Conservation (phyloP, 23 tunicate species). For the Styela plicata region DNA sequence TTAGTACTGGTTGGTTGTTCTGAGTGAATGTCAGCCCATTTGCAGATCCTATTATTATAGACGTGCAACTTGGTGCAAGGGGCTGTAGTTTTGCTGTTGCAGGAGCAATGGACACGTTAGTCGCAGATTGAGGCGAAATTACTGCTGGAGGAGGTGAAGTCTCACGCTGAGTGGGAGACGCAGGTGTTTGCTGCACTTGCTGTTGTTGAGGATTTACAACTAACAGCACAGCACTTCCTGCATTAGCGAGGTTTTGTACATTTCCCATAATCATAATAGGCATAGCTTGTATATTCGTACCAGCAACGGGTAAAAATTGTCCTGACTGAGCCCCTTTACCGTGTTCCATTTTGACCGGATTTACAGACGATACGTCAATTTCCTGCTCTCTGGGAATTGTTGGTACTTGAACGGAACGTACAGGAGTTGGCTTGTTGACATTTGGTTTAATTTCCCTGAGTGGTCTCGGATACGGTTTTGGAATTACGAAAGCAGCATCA, state of each 20-base stretch:
- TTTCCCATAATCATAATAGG: constrained; percentile 91
- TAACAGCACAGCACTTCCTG: constrained; percentile 71
- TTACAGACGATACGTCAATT: constrained; percentile 41
- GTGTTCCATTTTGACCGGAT: constrained; percentile 37
- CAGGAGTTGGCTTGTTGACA: constrained; percentile 3
- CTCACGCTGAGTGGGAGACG: not conserved
- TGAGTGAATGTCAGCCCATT: not conserved
- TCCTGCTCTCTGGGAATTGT: constrained; percentile 50
- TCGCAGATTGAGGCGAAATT: not conserved
- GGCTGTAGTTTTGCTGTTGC: constrained; percentile 19
- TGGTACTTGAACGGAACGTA: constrained; percentile 27
- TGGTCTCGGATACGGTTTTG: constrained; percentile 1
- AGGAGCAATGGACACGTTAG: constrained; percentile 19
- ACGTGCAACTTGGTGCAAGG: constrained; percentile 8
- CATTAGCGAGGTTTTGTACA: constrained; percentile 70
- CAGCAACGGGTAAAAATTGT: constrained; percentile 71
- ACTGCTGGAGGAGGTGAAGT: constrained; percentile 28
- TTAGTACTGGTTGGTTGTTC: not conserved
- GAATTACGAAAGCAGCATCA: constrained; percentile 2
- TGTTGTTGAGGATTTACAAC: constrained; percentile 64
- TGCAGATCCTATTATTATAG: not conserved
- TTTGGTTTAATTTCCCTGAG: constrained; percentile 27
- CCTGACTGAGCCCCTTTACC: not conserved
- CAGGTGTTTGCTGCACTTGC: not conserved
- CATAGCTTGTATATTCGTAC: constrained; percentile 86